Conservation (phyloP, 2,797 vertebrate genomes). For the Gorsachius magnificus region DNA sequence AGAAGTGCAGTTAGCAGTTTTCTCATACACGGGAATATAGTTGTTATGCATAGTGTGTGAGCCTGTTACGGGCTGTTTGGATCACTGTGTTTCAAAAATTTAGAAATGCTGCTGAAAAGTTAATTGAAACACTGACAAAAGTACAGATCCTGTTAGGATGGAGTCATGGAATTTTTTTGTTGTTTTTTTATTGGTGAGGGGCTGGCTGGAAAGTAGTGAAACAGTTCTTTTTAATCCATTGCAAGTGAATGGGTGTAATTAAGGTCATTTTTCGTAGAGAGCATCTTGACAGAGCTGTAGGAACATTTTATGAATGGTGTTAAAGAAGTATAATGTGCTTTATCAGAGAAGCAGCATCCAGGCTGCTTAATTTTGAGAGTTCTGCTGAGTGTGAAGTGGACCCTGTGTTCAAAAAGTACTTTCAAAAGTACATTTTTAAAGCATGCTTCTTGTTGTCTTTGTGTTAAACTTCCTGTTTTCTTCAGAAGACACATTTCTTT, state of each 20-base stretch:
- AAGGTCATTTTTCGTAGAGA: background rate
- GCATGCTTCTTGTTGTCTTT: background rate
- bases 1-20: background rate
- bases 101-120: background rate
- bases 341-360: background rate
- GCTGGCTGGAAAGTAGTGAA: background rate
- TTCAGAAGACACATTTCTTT: background rate
- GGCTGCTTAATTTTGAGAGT: background rate
- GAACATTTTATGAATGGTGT: background rate
- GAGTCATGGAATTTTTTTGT: background rate
- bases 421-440: background rate
- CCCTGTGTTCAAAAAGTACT: background rate
- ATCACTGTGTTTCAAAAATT: background rate
- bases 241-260: background rate
- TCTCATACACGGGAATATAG: background rate
- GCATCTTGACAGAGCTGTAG: background rate
- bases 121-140: background rate
- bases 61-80: background rate
- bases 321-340: background rate
- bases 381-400: background rate
- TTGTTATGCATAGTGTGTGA: background rate
- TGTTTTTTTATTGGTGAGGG: background rate
- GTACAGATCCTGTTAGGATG: background rate
- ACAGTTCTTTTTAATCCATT: background rate
- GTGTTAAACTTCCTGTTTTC: background rate